Evolutionary conservation across 2,113 vertebrate genomes (phyloP).

Genomic region (Carassius gibelio): DNA sequence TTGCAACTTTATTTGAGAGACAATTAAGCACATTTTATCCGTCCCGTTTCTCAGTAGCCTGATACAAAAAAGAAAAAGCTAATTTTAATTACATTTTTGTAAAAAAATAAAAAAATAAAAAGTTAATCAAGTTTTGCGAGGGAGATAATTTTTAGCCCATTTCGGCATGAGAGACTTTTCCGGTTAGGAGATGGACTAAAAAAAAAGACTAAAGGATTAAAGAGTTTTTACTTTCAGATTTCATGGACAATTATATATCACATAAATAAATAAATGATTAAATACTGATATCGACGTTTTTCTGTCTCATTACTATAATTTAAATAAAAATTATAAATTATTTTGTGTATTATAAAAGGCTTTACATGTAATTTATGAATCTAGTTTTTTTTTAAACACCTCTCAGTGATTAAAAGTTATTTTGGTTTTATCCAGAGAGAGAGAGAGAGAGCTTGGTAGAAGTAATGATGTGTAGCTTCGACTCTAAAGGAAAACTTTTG

Average conservation of each 20-base stretch:
- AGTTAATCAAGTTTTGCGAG: no score
- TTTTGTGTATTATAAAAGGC: not conserved
- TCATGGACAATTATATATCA: no score
- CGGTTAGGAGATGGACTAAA: no score
- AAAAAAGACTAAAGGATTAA: no score
- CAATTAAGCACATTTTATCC: not conserved
- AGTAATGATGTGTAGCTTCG: slow-evolving; percentile 57
- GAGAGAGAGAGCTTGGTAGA: slow-evolving; percentile 8
- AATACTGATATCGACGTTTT: not conserved
- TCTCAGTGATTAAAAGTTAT: not conserved
- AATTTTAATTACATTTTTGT: not conserved
- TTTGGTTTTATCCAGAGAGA: not conserved
- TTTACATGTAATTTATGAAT: not conserved
- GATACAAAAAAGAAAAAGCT: not conserved
- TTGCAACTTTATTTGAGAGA: not conserved
- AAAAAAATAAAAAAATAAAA: no score
- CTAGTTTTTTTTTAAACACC: not conserved
- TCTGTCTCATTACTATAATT: no score
- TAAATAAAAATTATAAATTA: not conserved
- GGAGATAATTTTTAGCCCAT: no score
- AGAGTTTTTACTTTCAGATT: no score
- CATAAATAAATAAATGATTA: no score
- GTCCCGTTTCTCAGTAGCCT: not conserved
- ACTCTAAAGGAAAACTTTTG: slow-evolving; percentile 58
- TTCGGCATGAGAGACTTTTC: no score